phyloP scores from a whole-genome alignment of 2,888 invertebrate genomes.

The Therioaphis trifolii region DNA sequence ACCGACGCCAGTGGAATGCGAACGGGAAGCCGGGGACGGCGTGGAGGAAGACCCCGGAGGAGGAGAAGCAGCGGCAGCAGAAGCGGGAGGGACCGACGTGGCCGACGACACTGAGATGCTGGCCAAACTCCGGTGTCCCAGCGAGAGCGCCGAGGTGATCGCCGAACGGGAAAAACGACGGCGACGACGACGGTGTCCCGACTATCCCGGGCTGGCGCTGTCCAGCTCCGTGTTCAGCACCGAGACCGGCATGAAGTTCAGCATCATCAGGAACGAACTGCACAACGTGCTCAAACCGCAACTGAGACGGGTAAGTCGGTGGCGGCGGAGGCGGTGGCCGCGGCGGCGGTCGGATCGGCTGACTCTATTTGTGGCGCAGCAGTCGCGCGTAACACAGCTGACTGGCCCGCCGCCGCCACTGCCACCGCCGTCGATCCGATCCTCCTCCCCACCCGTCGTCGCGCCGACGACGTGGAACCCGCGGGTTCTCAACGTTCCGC shows the following conservation, averaged over 20 bases:
- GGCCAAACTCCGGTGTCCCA: conserved; percentile 86
- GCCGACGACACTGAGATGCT: conserved; percentile 85
- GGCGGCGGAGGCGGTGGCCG: conserved; percentile 2
- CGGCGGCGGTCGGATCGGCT: not conserved
- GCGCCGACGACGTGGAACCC: conserved; percentile 42
- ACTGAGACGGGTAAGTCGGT: conserved; percentile 89
- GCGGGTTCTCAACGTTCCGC: conserved; percentile 49
- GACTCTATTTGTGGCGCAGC: conserved; percentile 53
- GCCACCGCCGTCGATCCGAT: conserved; percentile 29
- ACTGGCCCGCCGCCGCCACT: conserved; percentile 38
- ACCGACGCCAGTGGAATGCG: conserved; percentile 6
- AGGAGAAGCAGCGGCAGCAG: not conserved
- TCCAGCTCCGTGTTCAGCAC: conserved; percentile 94
- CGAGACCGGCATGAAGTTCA: conserved; percentile 97
- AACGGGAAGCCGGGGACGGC: conserved; percentile 66
- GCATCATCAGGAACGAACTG: conserved; percentile 94
- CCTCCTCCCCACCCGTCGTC: not conserved
- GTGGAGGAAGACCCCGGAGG: conserved; percentile 65
- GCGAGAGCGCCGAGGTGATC: conserved; percentile 88
- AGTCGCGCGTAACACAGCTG: conserved; percentile 23
- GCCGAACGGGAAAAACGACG: conserved; percentile 84
- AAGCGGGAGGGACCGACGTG: conserved; percentile 69
- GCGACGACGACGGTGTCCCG: conserved; percentile 83
- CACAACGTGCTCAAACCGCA: conserved; percentile 98
- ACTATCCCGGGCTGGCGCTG: conserved; percentile 92